These are phyloP conservation scores for Chloroclystis v-ata DNA, from an alignment of 2,888 invertebrate species.

Conservation along the genomic window DNA sequence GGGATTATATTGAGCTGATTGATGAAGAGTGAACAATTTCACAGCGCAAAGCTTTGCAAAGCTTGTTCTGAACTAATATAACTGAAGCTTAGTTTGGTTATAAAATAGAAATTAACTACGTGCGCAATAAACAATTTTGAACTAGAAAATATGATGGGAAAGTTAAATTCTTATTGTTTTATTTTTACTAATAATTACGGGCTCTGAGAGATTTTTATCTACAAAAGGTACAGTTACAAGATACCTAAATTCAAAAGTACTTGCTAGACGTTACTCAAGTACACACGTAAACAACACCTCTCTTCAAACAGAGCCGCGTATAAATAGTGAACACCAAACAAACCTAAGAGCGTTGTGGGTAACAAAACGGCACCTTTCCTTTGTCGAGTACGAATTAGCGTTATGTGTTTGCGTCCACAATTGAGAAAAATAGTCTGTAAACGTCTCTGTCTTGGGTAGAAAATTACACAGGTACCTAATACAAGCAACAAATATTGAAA, in stretches of 20 bases:
- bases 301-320: constrained; percentile 25
- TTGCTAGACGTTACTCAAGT: too few relatives aligned
- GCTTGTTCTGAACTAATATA: constrained; percentile 8
- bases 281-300: constrained; percentile 18
- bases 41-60: constrained; percentile 12
- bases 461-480: constrained; percentile 8
- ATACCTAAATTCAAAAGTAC: too few relatives aligned
- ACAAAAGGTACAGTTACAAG: too few relatives aligned
- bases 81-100: too few relatives aligned
- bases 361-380: constrained; percentile 32
- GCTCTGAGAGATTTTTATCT: too few relatives aligned
- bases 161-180: too few relatives aligned
- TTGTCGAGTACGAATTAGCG: constrained; percentile 52
- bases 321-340: constrained; percentile 40
- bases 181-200: too few relatives aligned
- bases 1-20: constrained; percentile 19
- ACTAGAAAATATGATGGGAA: too few relatives aligned
- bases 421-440: constrained; percentile 40
- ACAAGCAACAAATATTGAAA: too few relatives aligned
- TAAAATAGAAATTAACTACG: too few relatives aligned
- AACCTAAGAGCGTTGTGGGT: constrained; percentile 33
- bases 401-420: constrained; percentile 48
- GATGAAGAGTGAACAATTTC: constrained; percentile 14
- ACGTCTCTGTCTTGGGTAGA: constrained; percentile 9
- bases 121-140: too few relatives aligned